Evolutionary conservation across 2,797 vertebrate genomes (phyloP).

Genomic region (Pipistrellus pipistrellus): DNA sequence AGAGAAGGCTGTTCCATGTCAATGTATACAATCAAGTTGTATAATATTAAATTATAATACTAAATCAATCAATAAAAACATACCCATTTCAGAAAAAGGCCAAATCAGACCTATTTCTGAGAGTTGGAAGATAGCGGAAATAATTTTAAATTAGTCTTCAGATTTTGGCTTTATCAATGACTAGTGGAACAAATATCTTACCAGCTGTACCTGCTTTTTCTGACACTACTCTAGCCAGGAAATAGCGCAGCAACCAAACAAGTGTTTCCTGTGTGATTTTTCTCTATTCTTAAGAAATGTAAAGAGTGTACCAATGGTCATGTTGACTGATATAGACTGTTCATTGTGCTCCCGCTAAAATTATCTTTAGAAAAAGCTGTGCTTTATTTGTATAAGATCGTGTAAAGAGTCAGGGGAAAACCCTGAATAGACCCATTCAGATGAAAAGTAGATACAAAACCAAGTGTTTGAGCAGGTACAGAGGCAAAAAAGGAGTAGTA

Average conservation of each 20-base stretch:
- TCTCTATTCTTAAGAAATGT: constrained; percentile 46
- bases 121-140: constrained; percentile 11
- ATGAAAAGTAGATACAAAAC: constrained; percentile 2
- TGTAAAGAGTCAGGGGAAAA: constrained; percentile 23
- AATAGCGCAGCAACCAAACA: constrained; percentile 19
- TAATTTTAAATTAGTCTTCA: not conserved
- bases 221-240: constrained; percentile 50
- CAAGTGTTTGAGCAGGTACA: constrained; percentile 22
- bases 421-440: not conserved
- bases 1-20: constrained; percentile 4
- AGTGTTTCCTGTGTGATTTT: constrained; percentile 67
- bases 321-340: not conserved
- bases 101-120: not conserved
- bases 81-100: constrained; percentile 23
- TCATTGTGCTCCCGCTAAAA: constrained; percentile 37
- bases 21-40: not conserved
- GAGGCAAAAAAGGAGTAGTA: not conserved
- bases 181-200: constrained; percentile 21
- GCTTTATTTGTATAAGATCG: constrained; percentile 17
- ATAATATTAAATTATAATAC: not conserved
- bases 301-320: not conserved
- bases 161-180: not conserved
- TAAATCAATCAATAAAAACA: constrained; percentile 45
- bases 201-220: constrained; percentile 26
- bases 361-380: constrained; percentile 40